Evolutionary conservation across 2,113 vertebrate species (phyloP).

Genomic region (Melospiza georgiana): DNA sequence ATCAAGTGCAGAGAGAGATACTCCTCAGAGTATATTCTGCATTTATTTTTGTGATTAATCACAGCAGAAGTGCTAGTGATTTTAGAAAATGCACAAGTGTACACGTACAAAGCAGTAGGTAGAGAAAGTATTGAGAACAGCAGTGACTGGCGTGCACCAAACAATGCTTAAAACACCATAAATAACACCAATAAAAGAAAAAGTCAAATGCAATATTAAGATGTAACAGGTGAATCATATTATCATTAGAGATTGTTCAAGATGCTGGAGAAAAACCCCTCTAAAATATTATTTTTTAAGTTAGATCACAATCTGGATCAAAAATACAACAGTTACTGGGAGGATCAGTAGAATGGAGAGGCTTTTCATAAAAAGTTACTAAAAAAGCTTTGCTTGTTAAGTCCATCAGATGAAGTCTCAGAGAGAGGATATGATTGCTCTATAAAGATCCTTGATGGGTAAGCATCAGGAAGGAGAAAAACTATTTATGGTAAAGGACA

Average conservation of each 20-base stretch:
- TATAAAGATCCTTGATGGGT: slow-evolving; percentile 20
- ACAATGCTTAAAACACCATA: not conserved
- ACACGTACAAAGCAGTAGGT: not conserved
- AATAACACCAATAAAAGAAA: not conserved
- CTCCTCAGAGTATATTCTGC: not conserved
- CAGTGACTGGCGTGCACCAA: not conserved
- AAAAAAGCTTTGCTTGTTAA: slow-evolving; percentile 14
- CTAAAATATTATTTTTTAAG: not conserved
- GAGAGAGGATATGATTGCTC: slow-evolving; percentile 12
- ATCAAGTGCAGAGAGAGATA: not conserved
- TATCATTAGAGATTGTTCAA: not conserved
- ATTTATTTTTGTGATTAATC: not conserved
- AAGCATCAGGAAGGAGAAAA: slow-evolving; percentile 44
- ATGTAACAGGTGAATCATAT: not conserved
- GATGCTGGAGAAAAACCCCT: not conserved
- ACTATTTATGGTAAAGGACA: slow-evolving; percentile 62
- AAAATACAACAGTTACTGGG: not conserved
- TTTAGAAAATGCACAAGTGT: not conserved
- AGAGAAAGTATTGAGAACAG: not conserved
- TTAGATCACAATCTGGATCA: not conserved
- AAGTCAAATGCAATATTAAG: not conserved
- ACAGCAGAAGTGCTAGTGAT: not conserved
- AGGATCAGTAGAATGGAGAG: not conserved
- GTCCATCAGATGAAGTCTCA: not conserved
- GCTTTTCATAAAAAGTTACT: not conserved